Evolutionary conservation across 1,140 invertebrate species (phyloP), one percentile per base, ranked within the genome.

Genomic region (Ostrea edulis): DNA sequence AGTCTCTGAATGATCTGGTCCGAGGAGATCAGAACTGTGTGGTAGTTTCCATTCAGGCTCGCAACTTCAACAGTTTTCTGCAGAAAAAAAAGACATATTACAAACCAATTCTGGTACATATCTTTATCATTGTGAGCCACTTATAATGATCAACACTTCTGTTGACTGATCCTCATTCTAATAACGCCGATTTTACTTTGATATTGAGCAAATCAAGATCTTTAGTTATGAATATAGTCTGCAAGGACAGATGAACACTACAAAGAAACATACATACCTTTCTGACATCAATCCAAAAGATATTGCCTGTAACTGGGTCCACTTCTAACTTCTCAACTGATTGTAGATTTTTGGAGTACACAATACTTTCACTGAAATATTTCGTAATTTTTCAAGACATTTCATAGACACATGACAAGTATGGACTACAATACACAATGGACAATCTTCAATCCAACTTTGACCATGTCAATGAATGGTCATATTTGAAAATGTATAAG

Each of bases 31-130:
- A 71, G 29, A 12, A 29, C 68, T 71, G 7, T 71, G 68, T 29
- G 68, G 29, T 71, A 71, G 22, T 29, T 35, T 71, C 68, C 68
- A 71, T 25, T 71, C 29, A 71, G 68, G 25, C 68, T 71, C 9
- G 68, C 68, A 25, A 71, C 68, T 71, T 71, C 68, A 11, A 71
- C 68, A 25, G 68, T 71, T 71, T 71, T 71, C 68, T 71, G 22
- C 29, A 17, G n/a, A 62, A n/a, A 3, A n/a, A 3, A 62, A n/a
- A 2, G 35, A 44, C 35, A 44, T 5, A 44, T 5, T 44, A 44
- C 2, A 44, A 44, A 44, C 35, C 35, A 44, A 5, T 5, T 44
- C 35, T 44, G 5, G 35, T 44, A 44, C 35, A 44, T 2, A 44
- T 5, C 35, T 44, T 44, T 44, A 44, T 44, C 35, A 44, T 44